Evolutionary conservation across 2,888 invertebrate genomes (phyloP).

Genomic region (Sarcophaga caerulescens): DNA sequence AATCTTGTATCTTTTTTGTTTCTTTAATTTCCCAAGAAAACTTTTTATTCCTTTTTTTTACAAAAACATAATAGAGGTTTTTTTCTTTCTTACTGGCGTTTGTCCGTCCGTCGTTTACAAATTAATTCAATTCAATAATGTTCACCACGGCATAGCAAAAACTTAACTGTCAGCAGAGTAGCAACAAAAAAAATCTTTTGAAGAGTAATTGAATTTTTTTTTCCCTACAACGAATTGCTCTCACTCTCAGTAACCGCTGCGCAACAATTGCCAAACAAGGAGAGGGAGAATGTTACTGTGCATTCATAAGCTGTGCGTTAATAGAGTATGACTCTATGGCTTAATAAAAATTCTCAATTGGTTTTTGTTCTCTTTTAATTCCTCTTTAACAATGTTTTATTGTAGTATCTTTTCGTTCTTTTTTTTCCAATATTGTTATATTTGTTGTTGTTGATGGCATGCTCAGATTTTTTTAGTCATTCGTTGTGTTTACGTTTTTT

Average conservation of each 20-base stretch:
- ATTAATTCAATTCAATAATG: constrained; percentile 71
- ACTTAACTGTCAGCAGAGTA: constrained; percentile 78
- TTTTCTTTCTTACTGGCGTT: constrained; percentile 61
- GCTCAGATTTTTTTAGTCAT: constrained; percentile 52
- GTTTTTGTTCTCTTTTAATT: constrained; percentile 16
- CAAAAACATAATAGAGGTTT: constrained; percentile 55
- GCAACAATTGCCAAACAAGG: constrained; percentile 55
- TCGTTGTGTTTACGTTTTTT: constrained; percentile 65
- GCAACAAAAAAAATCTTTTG: constrained; percentile 77
- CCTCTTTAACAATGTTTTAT: background rate
- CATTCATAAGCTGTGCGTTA: background rate
- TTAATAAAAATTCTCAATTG: constrained; percentile 18
- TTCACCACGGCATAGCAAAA: constrained; percentile 79
- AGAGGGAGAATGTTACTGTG: constrained; percentile 14
- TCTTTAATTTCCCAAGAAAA: background rate
- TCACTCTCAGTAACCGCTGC: constrained; percentile 56
- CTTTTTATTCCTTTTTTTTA: constrained; percentile 29
- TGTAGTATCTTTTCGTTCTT: background rate
- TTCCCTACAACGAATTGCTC: background rate
- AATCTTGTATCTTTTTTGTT: constrained; percentile 15
- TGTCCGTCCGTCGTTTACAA: constrained; percentile 70
- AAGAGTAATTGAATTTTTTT: constrained; percentile 68
- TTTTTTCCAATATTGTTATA: background rate
- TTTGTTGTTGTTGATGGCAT: constrained; percentile 25
- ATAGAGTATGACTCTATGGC: constrained; percentile 28